These are phyloP conservation scores for Lycodopsis pacificus DNA, from an alignment of 2,797 vertebrate genomes.

Conservation along the genomic window DNA sequence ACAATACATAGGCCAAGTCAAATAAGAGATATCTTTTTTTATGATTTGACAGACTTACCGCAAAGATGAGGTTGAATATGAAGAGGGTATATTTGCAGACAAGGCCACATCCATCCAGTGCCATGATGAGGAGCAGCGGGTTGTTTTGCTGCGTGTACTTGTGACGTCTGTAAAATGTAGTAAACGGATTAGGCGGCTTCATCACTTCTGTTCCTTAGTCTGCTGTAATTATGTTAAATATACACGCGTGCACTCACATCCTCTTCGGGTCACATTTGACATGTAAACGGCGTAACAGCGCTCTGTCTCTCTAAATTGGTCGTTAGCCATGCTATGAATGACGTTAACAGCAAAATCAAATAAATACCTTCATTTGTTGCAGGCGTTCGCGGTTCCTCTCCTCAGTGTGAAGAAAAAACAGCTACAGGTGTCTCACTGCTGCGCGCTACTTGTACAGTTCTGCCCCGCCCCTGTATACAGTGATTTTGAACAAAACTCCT, in stretches of 20 bases:
- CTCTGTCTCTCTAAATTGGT: neutral
- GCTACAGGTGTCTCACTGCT: accelerated
- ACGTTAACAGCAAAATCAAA: too few relatives aligned
- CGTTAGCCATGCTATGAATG: too few relatives aligned
- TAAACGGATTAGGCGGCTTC: neutral
- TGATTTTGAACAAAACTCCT: too few relatives aligned
- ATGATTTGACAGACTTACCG: conserved; percentile 64
- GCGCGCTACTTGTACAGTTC: neutral
- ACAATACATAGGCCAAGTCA: too few relatives aligned
- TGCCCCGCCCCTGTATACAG: conserved; percentile 21
- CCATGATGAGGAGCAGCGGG: conserved; percentile 61
- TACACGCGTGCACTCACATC: neutral
- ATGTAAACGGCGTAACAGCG: neutral
- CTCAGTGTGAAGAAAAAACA: accelerated
- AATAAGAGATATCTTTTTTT: too few relatives aligned
- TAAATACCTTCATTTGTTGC: conserved; percentile 20
- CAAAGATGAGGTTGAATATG: conserved; percentile 78
- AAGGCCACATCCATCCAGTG: conserved; percentile 73
- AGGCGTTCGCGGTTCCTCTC: accelerated
- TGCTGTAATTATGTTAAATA: neutral
- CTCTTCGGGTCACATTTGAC: neutral
- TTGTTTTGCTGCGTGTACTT: neutral
- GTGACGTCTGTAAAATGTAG: conserved; percentile 1
- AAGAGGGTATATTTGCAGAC: conserved; percentile 76
- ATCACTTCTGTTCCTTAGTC: neutral